phyloP scores from a whole-genome alignment of 2,113 vertebrate species.

The Sialia sialis region DNA sequence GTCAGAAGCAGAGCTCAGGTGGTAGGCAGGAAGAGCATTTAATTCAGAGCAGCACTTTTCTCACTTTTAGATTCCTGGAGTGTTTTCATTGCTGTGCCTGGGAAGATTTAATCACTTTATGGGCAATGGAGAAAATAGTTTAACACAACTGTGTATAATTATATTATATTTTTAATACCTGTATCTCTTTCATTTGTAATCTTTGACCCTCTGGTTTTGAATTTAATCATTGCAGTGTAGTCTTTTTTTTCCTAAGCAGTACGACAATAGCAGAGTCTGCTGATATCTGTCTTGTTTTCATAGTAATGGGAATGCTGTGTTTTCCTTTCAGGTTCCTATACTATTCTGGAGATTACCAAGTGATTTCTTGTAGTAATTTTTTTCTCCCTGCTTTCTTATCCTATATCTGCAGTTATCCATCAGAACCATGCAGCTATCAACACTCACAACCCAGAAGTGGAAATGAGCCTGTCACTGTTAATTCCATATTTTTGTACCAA shows the following conservation, averaged over 20 bases:
- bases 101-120: neutral
- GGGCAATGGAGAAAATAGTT: neutral
- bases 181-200: neutral
- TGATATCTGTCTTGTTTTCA: neutral
- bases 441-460: neutral
- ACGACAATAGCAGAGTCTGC: neutral
- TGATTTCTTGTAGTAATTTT: neutral
- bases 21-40: neutral
- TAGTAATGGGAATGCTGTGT: neutral
- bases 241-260: neutral
- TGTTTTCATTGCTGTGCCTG: neutral
- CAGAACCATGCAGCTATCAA: neutral
- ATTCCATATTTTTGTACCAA: neutral
- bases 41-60: neutral
- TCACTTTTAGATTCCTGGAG: neutral
- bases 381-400: neutral
- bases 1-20: neutral
- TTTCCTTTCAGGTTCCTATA: neutral
- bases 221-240: neutral
- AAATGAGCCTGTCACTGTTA: neutral
- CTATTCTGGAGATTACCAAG: neutral
- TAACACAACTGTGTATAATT: neutral
- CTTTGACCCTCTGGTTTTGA: neutral
- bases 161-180: neutral
- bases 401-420: conserved; percentile 13